A percentile compares a stretch with the other conserved stretches of the same genome.
Conservation (phyloP, 2,113 vertebrate genomes). For the Myiagra hebetior region DNA sequence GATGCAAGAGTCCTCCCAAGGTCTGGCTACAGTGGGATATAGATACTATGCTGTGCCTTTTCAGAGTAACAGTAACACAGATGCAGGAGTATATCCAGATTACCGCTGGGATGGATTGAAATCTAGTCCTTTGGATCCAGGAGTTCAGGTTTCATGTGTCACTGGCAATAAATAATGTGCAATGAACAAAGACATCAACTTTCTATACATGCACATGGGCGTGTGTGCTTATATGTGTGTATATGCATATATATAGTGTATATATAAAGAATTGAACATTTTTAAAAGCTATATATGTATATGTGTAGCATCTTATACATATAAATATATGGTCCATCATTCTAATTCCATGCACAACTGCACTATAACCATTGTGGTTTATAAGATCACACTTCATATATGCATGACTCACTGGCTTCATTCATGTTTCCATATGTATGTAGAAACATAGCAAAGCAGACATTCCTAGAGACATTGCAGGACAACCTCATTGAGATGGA, state of each 20-base stretch:
- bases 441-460: constrained; percentile 99
- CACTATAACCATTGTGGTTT: constrained; percentile 71
- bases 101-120: neutral
- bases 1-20: neutral
- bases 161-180: neutral
- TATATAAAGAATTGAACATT: constrained; percentile 20
- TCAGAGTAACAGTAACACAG: neutral
- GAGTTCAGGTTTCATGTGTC: neutral
- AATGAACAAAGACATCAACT: neutral
- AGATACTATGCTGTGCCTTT: neutral
- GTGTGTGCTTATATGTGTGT: neutral
- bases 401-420: constrained; percentile 93
- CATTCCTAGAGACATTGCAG: constrained; percentile 99
- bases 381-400: constrained; percentile 76
- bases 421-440: constrained; percentile 96
- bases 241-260: constrained; percentile 19
- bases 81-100: neutral
- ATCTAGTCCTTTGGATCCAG: neutral
- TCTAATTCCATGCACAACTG: constrained; percentile 68
- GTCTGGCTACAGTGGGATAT: neutral
- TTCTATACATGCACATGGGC: neutral
- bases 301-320: constrained; percentile 60
- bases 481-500: constrained; percentile 99
- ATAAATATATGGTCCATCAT: constrained; percentile 63
- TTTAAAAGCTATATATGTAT: constrained; percentile 56